Conservation (phyloP, 2,888 invertebrate species). For the Caenorhabditis virilis region DNA sequence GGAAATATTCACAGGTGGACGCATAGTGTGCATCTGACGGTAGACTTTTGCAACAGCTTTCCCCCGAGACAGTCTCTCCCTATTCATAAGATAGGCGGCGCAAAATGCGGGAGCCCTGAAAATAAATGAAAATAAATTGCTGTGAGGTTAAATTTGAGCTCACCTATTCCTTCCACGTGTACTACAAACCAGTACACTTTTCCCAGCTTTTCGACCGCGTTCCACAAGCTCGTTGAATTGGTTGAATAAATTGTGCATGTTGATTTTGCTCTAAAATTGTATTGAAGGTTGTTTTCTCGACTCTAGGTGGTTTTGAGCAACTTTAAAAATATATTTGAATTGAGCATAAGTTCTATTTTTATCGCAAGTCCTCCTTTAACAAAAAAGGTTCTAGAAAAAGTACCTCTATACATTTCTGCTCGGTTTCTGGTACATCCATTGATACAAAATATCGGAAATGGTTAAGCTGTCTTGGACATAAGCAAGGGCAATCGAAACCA, state of each 20-base stretch:
- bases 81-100: conserved; percentile 62
- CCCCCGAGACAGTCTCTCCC: conserved; percentile 50
- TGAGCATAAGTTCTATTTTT: too few species aligned
- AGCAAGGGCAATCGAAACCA: conserved; percentile 59
- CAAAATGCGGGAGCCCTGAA: conserved; percentile 62
- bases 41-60: conserved; percentile 54
- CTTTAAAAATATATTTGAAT: too few species aligned
- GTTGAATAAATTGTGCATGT: conserved; percentile 37
- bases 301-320: too few species aligned
- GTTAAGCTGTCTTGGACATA: conserved; percentile 51
- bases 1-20: conserved; percentile 62
- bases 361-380: too few species aligned
- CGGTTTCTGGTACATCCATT: conserved; percentile 49
- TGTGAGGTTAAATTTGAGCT: not conserved
- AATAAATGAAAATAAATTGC: not conserved
- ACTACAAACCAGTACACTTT: conserved; percentile 61
- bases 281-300: too few species aligned
- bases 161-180: conserved; percentile 57
- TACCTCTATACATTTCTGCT: conserved; percentile 41
- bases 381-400: too few species aligned
- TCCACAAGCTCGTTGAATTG: conserved; percentile 54
- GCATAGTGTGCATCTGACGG: conserved; percentile 53
- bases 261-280: conserved; percentile 27
- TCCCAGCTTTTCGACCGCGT: conserved; percentile 45
- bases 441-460: conserved; percentile 60